Conservation (phyloP, 2,888 invertebrate genomes). For the Cheilosia pagana region DNA sequence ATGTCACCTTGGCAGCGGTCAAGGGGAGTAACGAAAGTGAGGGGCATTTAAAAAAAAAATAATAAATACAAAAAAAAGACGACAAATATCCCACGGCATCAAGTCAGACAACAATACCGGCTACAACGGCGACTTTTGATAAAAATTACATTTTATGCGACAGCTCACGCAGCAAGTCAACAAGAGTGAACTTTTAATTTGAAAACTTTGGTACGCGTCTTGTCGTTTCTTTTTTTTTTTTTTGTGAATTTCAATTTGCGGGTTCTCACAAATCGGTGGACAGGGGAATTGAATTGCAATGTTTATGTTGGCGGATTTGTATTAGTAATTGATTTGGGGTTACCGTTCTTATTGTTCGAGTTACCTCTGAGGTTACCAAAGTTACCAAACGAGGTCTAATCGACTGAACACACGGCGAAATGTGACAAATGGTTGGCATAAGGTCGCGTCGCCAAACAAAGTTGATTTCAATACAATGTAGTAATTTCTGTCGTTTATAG, state of each 20-base stretch:
- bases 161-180: constrained; percentile 55
- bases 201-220: constrained; percentile 60
- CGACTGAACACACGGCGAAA: too few relatives aligned
- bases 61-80: neutral
- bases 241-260: constrained; percentile 34
- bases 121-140: constrained; percentile 46
- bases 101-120: constrained; percentile 66
- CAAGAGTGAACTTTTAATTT: constrained; percentile 72
- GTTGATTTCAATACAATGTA: too few relatives aligned
- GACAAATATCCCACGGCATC: constrained; percentile 7
- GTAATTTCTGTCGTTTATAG: too few relatives aligned
- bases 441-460: too few relatives aligned
- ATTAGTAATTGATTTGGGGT: neutral
- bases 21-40: constrained; percentile 28
- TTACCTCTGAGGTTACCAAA: too few relatives aligned
- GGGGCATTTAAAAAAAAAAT: constrained; percentile 2
- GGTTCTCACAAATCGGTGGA: neutral
- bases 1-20: constrained; percentile 71
- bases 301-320: neutral
- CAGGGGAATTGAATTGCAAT: neutral
- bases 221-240: constrained; percentile 12
- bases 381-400: too few relatives aligned
- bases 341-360: neutral
- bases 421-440: too few relatives aligned
- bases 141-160: constrained; percentile 63